Conservation (phyloP, 2,113 vertebrate genomes). For the Gobio gobio region DNA sequence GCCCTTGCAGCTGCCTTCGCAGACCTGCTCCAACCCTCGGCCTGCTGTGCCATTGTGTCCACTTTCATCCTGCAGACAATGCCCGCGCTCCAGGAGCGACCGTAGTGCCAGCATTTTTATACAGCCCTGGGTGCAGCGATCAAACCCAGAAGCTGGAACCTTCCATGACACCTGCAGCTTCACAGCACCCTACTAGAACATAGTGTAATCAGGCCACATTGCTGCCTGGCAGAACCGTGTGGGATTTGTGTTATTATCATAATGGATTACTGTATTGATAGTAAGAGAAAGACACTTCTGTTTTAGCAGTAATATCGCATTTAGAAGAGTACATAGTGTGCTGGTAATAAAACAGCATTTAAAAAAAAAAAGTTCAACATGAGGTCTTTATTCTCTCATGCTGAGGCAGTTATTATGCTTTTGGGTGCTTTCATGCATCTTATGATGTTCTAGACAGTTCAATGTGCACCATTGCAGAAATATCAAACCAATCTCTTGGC, state of each 20-base stretch:
- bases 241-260: constrained; percentile 15
- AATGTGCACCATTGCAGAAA: not conserved
- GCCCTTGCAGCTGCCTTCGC: constrained; percentile 65
- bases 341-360: constrained; percentile 8
- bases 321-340: not conserved
- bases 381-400: not conserved
- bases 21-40: constrained; percentile 59
- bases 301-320: not conserved
- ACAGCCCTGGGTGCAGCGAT: constrained; percentile 64
- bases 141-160: constrained; percentile 62
- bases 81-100: constrained; percentile 51
- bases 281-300: not conserved
- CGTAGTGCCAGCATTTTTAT: constrained; percentile 62
- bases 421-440: not conserved
- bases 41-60: constrained; percentile 75
- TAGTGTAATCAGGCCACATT: constrained; percentile 61
- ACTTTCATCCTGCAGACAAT: constrained; percentile 59
- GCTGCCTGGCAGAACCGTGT: constrained; percentile 50
- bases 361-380: not conserved
- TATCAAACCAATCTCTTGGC: not conserved
- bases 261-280: not conserved
- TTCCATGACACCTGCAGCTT: constrained; percentile 67
- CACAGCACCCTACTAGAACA: constrained; percentile 63
- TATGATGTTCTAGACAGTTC: constrained; percentile 2
- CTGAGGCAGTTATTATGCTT: constrained; percentile 1